These are phyloP conservation scores for Cataglyphis cursor DNA, from an alignment of 2,888 invertebrate genomes.

Conservation along the genomic window DNA sequence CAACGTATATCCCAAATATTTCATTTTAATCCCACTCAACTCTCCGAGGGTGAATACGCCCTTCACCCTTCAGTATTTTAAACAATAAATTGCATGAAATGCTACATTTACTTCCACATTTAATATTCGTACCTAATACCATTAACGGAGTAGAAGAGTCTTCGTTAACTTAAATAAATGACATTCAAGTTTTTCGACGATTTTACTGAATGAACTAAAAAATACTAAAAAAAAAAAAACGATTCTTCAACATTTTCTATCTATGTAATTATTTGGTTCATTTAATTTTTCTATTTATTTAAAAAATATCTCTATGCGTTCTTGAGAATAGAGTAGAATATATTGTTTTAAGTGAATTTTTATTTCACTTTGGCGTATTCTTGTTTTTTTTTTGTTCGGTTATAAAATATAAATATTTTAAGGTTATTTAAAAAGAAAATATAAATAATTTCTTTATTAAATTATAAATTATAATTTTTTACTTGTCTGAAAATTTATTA, in stretches of 20 bases:
- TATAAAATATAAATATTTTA: background rate
- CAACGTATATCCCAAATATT: slow-evolving; percentile 53
- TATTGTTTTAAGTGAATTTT: background rate
- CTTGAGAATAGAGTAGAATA: background rate
- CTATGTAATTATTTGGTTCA: background rate
- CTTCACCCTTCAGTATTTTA: slow-evolving; percentile 33
- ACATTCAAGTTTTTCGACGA: background rate
- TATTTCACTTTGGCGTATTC: background rate
- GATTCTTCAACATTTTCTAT: background rate
- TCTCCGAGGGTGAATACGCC: slow-evolving; percentile 29
- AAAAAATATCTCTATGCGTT: background rate
- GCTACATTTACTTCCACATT: background rate
- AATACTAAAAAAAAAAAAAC: background rate
- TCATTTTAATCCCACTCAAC: slow-evolving; percentile 55
- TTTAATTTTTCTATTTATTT: slow-evolving; percentile 16
- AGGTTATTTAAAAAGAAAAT: background rate
- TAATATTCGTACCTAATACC: background rate
- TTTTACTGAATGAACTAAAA: background rate
- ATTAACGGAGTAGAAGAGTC: background rate
- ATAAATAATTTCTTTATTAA: background rate
- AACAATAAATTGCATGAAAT: slow-evolving; percentile 39
- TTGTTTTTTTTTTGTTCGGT: background rate
- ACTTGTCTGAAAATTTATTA: background rate
- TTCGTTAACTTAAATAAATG: background rate
- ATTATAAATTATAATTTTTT: background rate